Evolutionary conservation across 2,888 invertebrate genomes (phyloP).

Genomic region (Acronicta psi): DNA sequence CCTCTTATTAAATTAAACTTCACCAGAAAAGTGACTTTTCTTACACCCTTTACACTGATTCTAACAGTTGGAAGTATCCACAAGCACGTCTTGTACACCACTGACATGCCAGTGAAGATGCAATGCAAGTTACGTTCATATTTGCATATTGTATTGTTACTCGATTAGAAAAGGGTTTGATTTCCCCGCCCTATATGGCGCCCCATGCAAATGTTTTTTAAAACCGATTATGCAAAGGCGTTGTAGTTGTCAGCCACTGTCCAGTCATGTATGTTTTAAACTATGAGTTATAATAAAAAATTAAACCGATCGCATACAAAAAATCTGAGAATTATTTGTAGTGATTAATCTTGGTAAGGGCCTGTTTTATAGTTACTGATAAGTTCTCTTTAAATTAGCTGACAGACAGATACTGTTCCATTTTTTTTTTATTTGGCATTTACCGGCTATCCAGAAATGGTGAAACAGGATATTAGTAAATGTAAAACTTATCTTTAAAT

Average conservation of each 20-base stretch:
- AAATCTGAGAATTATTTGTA: too few species aligned
- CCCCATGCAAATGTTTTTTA: conserved; percentile 38
- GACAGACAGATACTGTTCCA: too few species aligned
- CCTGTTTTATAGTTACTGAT: too few species aligned
- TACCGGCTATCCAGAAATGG: too few species aligned
- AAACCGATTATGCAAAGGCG: conserved; percentile 53
- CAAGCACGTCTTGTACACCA: conserved; percentile 69
- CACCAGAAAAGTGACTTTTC: conserved; percentile 68
- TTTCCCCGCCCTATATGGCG: conserved; percentile 70
- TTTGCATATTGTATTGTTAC: conserved; percentile 77
- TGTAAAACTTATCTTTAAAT: too few species aligned
- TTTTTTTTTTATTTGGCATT: too few species aligned
- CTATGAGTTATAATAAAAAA: not conserved
- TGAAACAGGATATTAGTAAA: too few species aligned
- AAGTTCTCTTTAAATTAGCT: too few species aligned
- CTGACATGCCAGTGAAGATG: conserved; percentile 70
- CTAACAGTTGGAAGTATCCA: conserved; percentile 63
- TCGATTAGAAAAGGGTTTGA: conserved; percentile 69
- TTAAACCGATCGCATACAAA: not conserved
- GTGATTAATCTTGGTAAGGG: too few species aligned
- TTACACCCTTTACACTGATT: conserved; percentile 35
- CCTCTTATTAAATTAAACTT: conserved; percentile 61
- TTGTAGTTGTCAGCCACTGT: conserved; percentile 38
- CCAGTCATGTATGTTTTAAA: conserved; percentile 7
- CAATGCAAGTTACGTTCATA: conserved; percentile 64